Evolutionary conservation across 2,113 vertebrate genomes (phyloP), one percentile per base, ranked within the genome.

Genomic region (Rhinoderma darwinii): DNA sequence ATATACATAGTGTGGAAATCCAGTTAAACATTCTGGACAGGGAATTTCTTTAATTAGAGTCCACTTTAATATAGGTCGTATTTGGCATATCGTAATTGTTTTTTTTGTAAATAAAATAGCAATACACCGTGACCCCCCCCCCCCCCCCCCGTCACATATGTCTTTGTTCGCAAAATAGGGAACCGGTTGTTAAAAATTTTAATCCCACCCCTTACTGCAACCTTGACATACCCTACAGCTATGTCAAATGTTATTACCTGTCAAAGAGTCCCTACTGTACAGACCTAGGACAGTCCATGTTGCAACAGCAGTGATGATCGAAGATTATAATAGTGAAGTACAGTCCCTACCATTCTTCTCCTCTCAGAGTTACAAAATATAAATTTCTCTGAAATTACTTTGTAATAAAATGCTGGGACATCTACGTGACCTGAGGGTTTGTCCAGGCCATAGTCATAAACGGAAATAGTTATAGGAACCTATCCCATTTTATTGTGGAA

Each of bases 401-500:
- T 47, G 12, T 8, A 14, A 37, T 44, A 11, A 44, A 27, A 43
- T 7, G 0, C 41, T 12, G 1, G 41, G 73, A 47, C 25, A 27
- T 17, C 2, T 18, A 27, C n/a, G n/a, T 47, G 41, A 27, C 39
- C 25, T 75, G 41, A 75, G 41, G 12, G 73, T 75, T 75, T 27
- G 39, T 47, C 73, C 25, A 17, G 41, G 25, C 73, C 73, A 75
- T 47, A 30, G 73, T 47, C 73, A 75, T 75, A 75, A 75, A 75
- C 11, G 4, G 73, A 75, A 44, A 47, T 30, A 43, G 73, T 75
- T 47, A 75, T n/a, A 75, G 25, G 25, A 75, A 47, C 73, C 73
- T 47, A 75, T 72, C 68, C 68, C 68, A 72, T 72, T 44, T 75
- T 75, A 75, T 75, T 11, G 12, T 75, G 73, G 73, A 75, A 75